Evolutionary conservation across 2,113 vertebrate genomes (phyloP).

Genomic region (Heloderma charlesbogerti): DNA sequence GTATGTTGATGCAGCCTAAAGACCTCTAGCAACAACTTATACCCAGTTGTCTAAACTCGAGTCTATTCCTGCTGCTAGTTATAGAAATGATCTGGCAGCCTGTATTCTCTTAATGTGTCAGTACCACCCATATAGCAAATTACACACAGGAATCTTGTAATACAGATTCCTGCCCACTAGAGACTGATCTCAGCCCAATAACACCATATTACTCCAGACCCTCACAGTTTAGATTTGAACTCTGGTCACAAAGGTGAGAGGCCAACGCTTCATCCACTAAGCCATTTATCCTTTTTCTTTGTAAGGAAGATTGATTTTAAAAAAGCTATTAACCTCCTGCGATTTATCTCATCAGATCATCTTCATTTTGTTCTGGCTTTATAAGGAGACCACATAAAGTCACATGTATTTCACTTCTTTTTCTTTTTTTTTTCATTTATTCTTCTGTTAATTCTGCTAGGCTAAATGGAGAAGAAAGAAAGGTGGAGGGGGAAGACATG

Average conservation of each 20-base stretch:
- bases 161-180: constrained; percentile 82
- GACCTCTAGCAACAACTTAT: not conserved
- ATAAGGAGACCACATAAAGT: constrained; percentile 76
- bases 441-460: constrained; percentile 72
- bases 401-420: constrained; percentile 4
- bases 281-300: constrained; percentile 83
- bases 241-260: constrained; percentile 80
- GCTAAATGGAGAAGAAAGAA: constrained; percentile 65
- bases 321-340: constrained; percentile 85
- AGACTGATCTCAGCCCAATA: constrained; percentile 80
- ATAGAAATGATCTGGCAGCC: not conserved
- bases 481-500: constrained; percentile 27
- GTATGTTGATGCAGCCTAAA: accelerated
- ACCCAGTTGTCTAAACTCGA: constrained; percentile 21
- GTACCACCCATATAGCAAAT: constrained; percentile 43
- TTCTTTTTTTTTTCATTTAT: constrained; percentile 66
- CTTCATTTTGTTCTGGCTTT: constrained; percentile 79
- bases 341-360: constrained; percentile 84
- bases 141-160: constrained; percentile 70
- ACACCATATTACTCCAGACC: constrained; percentile 59
- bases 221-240: constrained; percentile 78
- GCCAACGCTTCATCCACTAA: constrained; percentile 80
- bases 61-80: constrained; percentile 18
- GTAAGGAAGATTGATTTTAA: constrained; percentile 83
- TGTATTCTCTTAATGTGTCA: constrained; percentile 12